Base-by-base conservation (phyloP, 1,140 invertebrate species). In the Drosophila ambigua region DNA sequence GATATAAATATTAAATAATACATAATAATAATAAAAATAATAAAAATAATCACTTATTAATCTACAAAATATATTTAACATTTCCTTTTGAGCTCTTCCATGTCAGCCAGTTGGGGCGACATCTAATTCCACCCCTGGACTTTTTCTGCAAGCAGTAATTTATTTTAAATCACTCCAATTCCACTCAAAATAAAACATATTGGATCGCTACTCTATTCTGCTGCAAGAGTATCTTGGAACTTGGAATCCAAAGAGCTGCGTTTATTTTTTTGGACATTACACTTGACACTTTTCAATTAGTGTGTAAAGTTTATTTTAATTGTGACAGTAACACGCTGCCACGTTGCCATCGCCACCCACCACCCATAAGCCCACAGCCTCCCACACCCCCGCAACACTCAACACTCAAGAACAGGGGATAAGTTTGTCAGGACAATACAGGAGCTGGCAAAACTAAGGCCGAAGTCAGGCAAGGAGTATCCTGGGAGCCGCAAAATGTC, bases 281-380 rank as follows among this genome's bases (percentile, higher is more conserved):
- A 88, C 84, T 83, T 88, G 83, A 88, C 83, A 79, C 84, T 88
- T 88, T 88, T 88, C 83, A 88, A 88, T 89, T 88, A 88, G 83
- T 83, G 61, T 48, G 49, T 28, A 88, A 88, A 88, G 72, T 88
- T 88, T 83, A 72, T 83, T 88, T 88, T 88, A 88, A 88, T 88
- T 88, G 83, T 88, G 83, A 88, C 83, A 88, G 79, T 88, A 88
- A 88, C 83, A 88, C 79, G 79, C 75, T 74, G 83, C 65, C 62
- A 46, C 20, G 20, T 20, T 20, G 20, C 20, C 20, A 20, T 1
- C 1, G 20, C 20, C 20, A 20, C 20, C 1, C 20, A 45, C 62
- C 72, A 63, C 76, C 60, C 62, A 45, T 45, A 73, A 72, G 60
- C 67, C 51, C 20, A 39, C 16, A 16, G 16, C 16, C 7, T 4